These are phyloP conservation scores for Struthio camelus DNA, from an alignment of 2,113 vertebrate species.

Conservation along the genomic window DNA sequence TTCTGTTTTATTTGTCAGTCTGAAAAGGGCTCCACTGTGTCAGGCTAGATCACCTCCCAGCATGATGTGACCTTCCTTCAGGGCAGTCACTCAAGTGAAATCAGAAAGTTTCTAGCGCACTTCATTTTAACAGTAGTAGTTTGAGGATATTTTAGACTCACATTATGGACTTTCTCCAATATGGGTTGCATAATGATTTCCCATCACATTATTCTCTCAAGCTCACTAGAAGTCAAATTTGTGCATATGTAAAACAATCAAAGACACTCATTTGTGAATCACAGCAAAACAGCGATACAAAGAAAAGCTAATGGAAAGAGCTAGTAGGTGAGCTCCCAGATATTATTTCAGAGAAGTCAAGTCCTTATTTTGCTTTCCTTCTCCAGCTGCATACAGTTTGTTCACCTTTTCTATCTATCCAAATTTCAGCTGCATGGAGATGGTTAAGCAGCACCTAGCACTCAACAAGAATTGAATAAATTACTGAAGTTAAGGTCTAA, in stretches of 20 bases:
- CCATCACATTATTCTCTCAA: neutral
- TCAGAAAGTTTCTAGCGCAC: slow-evolving; percentile 27
- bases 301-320: neutral
- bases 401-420: neutral
- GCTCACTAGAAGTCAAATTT: neutral
- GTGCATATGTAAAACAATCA: neutral
- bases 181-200: neutral
- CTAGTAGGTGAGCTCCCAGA: neutral
- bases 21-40: neutral
- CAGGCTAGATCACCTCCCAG: slow-evolving; percentile 20
- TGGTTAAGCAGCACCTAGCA: neutral
- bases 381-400: fast-evolving
- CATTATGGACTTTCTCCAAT: neutral
- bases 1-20: neutral
- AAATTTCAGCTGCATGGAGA: neutral
- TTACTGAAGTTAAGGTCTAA: neutral
- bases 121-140: neutral
- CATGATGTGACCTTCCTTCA: slow-evolving; percentile 52
- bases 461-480: neutral
- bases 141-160: slow-evolving; percentile 4
- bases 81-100: slow-evolving; percentile 52
- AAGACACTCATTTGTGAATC: neutral
- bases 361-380: neutral
- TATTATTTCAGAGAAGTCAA: neutral
- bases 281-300: neutral